A percentile compares a stretch with the other conserved stretches of the same genome.
Evolutionary conservation across 2,888 invertebrate genomes (phyloP).

Genomic region (Pristionchus arcanus): DNA sequence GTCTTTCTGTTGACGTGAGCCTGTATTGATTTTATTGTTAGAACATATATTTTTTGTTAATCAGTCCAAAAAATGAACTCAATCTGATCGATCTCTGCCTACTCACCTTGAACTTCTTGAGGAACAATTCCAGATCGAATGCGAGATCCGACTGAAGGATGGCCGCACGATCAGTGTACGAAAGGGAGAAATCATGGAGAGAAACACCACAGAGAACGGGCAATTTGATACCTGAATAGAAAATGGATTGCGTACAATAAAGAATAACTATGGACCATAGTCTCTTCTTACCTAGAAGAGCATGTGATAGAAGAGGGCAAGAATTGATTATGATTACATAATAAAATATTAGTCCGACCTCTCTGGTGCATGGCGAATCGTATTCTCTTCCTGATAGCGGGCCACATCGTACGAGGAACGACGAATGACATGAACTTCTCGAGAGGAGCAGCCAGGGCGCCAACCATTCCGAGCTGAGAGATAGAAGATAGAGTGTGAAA

Average conservation of each 20-base stretch:
- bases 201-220: conserved; percentile 73
- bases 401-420: conserved; percentile 78
- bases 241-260: neutral
- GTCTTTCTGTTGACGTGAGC: conserved; percentile 24
- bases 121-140: conserved; percentile 73
- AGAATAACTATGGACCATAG: too few species aligned
- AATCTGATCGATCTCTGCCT: too few species aligned
- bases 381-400: conserved; percentile 76
- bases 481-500: neutral
- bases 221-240: conserved; percentile 67
- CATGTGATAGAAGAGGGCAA: neutral
- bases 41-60: too few species aligned
- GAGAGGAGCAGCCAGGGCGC: conserved; percentile 73
- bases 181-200: conserved; percentile 71
- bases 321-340: too few species aligned
- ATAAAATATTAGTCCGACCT: conserved; percentile 59
- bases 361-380: conserved; percentile 76
- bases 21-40: neutral
- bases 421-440: conserved; percentile 74
- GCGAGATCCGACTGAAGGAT: conserved; percentile 75
- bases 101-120: conserved; percentile 72
- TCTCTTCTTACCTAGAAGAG: neutral
- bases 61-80: too few species aligned
- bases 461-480: conserved; percentile 72
- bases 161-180: conserved; percentile 61